Percentiles rank a stretch among this genome's conserved stretches.
These are phyloP conservation scores for Agonopterix heracliana DNA, from an alignment of 2,888 invertebrate species.

Conservation along the genomic window DNA sequence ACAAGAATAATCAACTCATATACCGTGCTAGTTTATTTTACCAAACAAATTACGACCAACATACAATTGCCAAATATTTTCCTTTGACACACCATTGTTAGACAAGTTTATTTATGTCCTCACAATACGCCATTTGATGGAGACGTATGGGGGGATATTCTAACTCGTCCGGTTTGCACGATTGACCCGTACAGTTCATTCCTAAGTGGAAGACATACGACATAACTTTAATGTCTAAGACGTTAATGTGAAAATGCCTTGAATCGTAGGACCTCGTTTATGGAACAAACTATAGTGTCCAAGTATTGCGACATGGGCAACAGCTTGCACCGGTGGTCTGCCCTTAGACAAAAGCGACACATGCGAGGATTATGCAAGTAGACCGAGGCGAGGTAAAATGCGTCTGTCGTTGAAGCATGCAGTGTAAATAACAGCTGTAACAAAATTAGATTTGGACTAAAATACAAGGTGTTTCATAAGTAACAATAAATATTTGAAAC, in stretches of 20 bases:
- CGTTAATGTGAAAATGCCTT: too few species aligned
- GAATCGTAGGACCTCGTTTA: background rate
- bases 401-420: too few species aligned
- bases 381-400: background rate
- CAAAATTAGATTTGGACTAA: too few species aligned
- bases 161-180: slow-evolving; percentile 1
- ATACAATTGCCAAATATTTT: slow-evolving; percentile 3
- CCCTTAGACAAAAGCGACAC: slow-evolving; percentile 26
- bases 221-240: too few species aligned
- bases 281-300: too few species aligned
- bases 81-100: slow-evolving; percentile 1
- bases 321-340: background rate
- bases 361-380: background rate
- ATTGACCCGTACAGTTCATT: slow-evolving; percentile 2
- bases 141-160: slow-evolving; percentile 6
- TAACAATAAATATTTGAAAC: too few species aligned
- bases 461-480: too few species aligned
- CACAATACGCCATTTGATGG: slow-evolving; percentile 8
- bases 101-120: slow-evolving; percentile 5
- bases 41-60: background rate
- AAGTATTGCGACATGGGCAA: background rate
- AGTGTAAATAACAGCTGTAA: too few species aligned
- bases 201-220: background rate
- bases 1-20: too few species aligned
- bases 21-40: background rate